Base-by-base conservation (phyloP, 2,113 vertebrate species). In the Telmatochromis sp. region DNA sequence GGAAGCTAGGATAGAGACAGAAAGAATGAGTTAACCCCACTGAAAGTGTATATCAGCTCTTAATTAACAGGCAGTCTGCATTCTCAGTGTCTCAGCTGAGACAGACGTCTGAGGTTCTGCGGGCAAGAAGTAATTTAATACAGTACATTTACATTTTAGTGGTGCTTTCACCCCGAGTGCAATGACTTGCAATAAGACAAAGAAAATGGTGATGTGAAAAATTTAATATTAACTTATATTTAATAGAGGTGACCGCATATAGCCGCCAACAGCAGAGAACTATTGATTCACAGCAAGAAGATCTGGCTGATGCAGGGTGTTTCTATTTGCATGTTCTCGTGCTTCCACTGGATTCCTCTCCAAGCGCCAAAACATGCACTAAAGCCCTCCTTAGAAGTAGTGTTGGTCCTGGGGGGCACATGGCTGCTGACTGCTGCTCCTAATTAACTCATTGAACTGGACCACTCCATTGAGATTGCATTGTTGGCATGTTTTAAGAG, bases 41-140 rank as follows among this genome's bases (percentile, higher is more conserved):
- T 83, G 81, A 82, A 92, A 91, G 47, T 83, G 26, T 85, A 23
- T 84, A 73, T 92, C 86, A 85, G 78, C 49, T 31, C 84, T 91
- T 91, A 88, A 92, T 88, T 91, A 92, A 83, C 89, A 85, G 84
- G 89, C 89, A 85, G 84, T 88, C 78, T 63, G 75, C 85, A 45
- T 91, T 70, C 58, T 70, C 87, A 28, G 40, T 80, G 83, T 86
- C 80, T 54, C 33, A 9, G 54, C n/a, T 15, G 21, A 87, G 83
- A 75, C 70, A 55, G 87, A 82, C 47, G 21, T 89, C 83, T 87
- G 85, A 87, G 57, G 37, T 65, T 84, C 49, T 14, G 45, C 31
- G 35, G 60, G 80, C 81, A 42, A 86, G 75, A 65, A 42, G 90
- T 87, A 11, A 92, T 91, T 91, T 68, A 88, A 92, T 91, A 68